Base-by-base conservation (phyloP, 2,113 vertebrate genomes). In the Hypomesus transpacificus region DNA sequence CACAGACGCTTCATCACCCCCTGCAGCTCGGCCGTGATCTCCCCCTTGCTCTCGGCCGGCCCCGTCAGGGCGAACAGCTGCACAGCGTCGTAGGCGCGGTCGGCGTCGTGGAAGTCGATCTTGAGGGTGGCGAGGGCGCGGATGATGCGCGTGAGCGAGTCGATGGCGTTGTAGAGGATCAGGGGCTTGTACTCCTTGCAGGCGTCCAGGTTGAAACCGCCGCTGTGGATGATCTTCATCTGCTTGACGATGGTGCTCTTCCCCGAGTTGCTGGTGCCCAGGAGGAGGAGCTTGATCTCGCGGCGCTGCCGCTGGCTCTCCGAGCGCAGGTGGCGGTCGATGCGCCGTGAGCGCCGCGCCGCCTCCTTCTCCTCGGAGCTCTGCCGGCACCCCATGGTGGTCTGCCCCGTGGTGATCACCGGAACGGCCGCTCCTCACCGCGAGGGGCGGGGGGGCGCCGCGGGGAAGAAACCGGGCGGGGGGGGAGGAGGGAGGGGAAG, bases 331-430 rank as follows among this genome's bases (percentile, higher is more conserved):
- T 98, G 97, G 84, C 97, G 95, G 92, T 99, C 97, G 20, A 99
- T 99, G 69, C 96, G 92, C n/a, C 97, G 92, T 1, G 97, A 99
- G 90, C 96, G 95, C 89, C 96, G 89, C 18, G 96, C 97, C 34
- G 97, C 97, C 90, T 99, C 97, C 92, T 99, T 99, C 88, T 99
- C 97, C 92, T 99, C 97, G 59, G 97, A 97, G 92, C 97, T 99
- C 93, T 99, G 97, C 88, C 97, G 94, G 91, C 97, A 99, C 93
- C 97, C 97, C 97, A 99, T 99, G 95, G 86, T 93, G 86, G 84
- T 88, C 82, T 86, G 84, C 80, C 85, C 89, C 84, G 87, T 86
- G 83, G 85, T 84, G 50, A 87, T 70, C 82, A 74, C 80, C 77
- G 82, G 86, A 84, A 86, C 88, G 86, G 82, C 84, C 87, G 87